phyloP scores from a whole-genome alignment of 2,888 invertebrate genomes.

The Plebejus anna region DNA sequence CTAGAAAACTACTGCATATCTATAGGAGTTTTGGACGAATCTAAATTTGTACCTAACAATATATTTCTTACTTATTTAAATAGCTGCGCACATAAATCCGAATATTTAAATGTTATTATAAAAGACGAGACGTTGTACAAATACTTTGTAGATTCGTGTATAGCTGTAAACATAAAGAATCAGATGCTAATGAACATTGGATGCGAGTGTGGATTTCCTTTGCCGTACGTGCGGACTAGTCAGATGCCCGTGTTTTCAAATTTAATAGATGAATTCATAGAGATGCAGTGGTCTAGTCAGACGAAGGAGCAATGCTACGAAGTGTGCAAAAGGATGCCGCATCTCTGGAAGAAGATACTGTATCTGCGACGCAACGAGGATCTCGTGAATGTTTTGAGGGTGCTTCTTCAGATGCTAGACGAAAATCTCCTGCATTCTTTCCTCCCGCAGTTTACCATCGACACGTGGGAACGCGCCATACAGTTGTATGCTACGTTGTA shows the following conservation, averaged over 20 bases:
- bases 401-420: slow-evolving; percentile 82
- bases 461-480: slow-evolving; percentile 80
- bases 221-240: slow-evolving; percentile 70
- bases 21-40: slow-evolving; percentile 61
- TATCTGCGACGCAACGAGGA: slow-evolving; percentile 70
- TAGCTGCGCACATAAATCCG: slow-evolving; percentile 48
- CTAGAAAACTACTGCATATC: slow-evolving; percentile 67
- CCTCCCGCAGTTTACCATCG: slow-evolving; percentile 75
- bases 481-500: slow-evolving; percentile 78
- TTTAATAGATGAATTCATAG: slow-evolving; percentile 78
- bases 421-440: slow-evolving; percentile 75
- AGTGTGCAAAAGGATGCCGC: slow-evolving; percentile 81
- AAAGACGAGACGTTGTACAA: slow-evolving; percentile 65
- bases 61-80: slow-evolving; percentile 68
- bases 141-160: slow-evolving; percentile 79
- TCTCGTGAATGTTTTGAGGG: slow-evolving; percentile 72
- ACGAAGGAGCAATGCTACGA: slow-evolving; percentile 69
- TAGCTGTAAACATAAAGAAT: slow-evolving; percentile 73
- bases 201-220: slow-evolving; percentile 81
- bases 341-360: slow-evolving; percentile 81
- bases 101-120: slow-evolving; percentile 57
- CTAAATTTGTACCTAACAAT: slow-evolving; percentile 63
- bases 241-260: slow-evolving; percentile 72
- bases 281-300: slow-evolving; percentile 67
- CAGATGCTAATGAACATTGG: slow-evolving; percentile 62